Evolutionary conservation across 2,797 vertebrate genomes (phyloP), one percentile per base, ranked within the genome.

Genomic region (Centropyge bicolor): DNA sequence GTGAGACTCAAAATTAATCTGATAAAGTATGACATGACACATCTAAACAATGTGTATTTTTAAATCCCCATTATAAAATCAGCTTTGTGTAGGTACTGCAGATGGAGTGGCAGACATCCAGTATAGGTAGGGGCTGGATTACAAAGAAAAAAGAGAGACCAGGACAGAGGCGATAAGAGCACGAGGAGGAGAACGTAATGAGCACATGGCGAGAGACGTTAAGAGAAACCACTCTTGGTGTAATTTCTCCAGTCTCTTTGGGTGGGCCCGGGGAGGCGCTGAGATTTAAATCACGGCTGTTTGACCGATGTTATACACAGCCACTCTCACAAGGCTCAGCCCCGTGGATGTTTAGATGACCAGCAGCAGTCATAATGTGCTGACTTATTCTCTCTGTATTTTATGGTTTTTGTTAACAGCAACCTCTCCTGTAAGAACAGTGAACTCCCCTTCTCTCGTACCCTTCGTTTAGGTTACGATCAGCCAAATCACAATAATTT

Each of bases 251-350:
- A 9, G 63, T 88, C 91, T 86, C 79, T 88, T 88, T 95, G 94
- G 93, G 95, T 94, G 95, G 94, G 88, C 94, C 81, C 38, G 41
- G 66, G 78, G 76, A 82, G 76, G 64, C 74, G 60, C 54, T 84
- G 74, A 82, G 79, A 89, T 91, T 89, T 91, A 85, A 93, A 89
- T 93, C 88, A 91, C 64, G 63, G 79, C 87, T 92, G 86, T 87
- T 86, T 93, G 90, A 92, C 91, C 85, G 78, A 56, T 84, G 82
- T 71, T 92, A 78, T 92, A 93, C 89, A 91, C 90, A 92, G 70
- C 77, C 88, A 84, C 86, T 86, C 80, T 88, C 70, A 77, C 80
- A 83, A 73, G 86, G 72, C 74, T 84, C 52, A 38, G 83, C 61
- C 59, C 81, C 10, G 8, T 90, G 87, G 89, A 89, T 93, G 91